Conservation (phyloP, 2,797 vertebrate species). For the Spatula versicolor region DNA sequence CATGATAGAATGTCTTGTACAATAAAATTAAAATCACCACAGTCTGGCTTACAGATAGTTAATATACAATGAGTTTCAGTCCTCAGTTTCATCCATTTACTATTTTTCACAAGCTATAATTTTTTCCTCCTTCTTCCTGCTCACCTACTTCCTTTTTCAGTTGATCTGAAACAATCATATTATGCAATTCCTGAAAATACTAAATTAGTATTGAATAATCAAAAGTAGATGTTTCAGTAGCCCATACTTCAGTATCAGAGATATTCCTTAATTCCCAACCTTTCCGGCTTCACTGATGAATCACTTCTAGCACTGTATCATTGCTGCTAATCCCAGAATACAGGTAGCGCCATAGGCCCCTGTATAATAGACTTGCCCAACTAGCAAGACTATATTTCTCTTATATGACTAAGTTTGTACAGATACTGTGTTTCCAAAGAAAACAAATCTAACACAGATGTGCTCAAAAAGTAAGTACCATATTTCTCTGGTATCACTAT, state of each 20-base stretch:
- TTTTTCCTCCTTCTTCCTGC: background rate
- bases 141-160: background rate
- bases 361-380: background rate
- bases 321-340: background rate
- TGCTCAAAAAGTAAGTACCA: background rate
- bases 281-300: background rate
- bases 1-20: background rate
- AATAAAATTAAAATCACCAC: background rate
- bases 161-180: background rate
- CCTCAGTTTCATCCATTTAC: background rate
- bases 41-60: background rate
- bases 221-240: background rate
- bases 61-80: background rate
- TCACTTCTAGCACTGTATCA: accelerated
- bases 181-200: background rate
- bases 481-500: background rate
- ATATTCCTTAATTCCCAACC: background rate
- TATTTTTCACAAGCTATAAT: background rate
- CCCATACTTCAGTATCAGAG: background rate
- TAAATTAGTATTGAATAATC: background rate
- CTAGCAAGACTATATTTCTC: background rate
- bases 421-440: background rate
- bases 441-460: background rate
- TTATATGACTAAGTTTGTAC: background rate
- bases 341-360: background rate